Base-by-base conservation (phyloP, 2,888 invertebrate species). In the Cosmopolites sordidus region DNA sequence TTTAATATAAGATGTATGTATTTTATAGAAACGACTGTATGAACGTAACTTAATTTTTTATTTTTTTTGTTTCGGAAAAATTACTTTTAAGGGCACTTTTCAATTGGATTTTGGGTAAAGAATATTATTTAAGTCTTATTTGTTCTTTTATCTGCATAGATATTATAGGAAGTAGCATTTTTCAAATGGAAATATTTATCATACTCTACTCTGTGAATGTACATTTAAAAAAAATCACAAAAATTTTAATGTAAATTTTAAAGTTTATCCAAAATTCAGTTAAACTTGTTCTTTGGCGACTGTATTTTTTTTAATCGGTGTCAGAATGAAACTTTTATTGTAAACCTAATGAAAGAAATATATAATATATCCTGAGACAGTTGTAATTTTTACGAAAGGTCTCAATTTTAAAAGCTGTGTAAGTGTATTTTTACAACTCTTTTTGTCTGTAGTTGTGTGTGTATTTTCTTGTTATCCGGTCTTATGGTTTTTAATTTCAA, bases 371-470 rank as follows among this genome's bases (percentile, higher is more conserved):
- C 57, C 51, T 12, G 62, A 60, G 62, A 61, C 62, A 61, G 59
- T 59, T 57, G 62, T 61, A 59, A 50, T 54, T 58, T 59, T 54
- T 58, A 56, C 54, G 47, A 43, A n/a, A 54, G 37, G 59, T 61
- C 61, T 61, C 57, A 51, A n/a, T 51, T 61, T 38, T 58, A 60
- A 63, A 64, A 66, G 62, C 64, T 66, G 67, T 70, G 68, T 71
- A 69, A 69, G 68, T 71, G 70, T 70, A 69, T 69, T 71, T 72
- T 70, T 70, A 69, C 69, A 67, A 66, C 66, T 69, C 67, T 68
- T 44, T 69, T 69, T 68, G 69, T 72, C 69, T 65, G 70, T 72
- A 72, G 71, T 71, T 69, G 69, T 70, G 69, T 68, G 71, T 71
- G 69, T 71, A 63, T 66, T 64, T 68, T 67, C 66, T 67, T 66